Evolutionary conservation across 2,113 vertebrate genomes (phyloP), one percentile per base, ranked within the genome.

Genomic region (Daphoenositta chrysoptera): DNA sequence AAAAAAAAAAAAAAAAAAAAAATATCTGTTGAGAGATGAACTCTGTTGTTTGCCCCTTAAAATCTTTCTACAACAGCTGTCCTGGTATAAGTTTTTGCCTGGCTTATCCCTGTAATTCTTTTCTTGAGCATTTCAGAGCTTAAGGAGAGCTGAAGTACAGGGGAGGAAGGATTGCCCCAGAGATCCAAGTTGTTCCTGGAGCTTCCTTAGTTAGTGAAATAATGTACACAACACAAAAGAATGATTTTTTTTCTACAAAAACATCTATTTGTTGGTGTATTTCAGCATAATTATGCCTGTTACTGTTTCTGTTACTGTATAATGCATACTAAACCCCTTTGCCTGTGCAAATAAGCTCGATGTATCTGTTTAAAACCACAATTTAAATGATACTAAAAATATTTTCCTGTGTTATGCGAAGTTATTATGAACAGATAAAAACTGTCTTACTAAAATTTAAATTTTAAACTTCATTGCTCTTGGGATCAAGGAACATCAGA

Each of bases 81-180:
- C 72, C 47, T 57, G 87, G 11, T 94, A 91, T 92, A 66, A 73
- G 45, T 81, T 95, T 92, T 75, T 90, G 26, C n/a, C 18, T 48
- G 26, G 19, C 7, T 96, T 92, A 87, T 82, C 60, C 23, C 27
- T 71, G 35, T 90, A 89, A 90, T 95, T 89, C 73, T 75, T 94
- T 94, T 84, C 44, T 42, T 81, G 61, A 94, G 60, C 31, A 71
- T 82, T 80, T 42, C 60, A 75, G 31, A 23, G 47, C 15, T 92
- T 89, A 89, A 54, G 69, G 13, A 93, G 15, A 56, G 15, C 24
- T 48, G 12, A 40, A 87, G 17, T 17, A 40, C 4, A 19, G 22
- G 24, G 39, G 22, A 63, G 7, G 6, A 72, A 21, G 15, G 50
- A 35, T 37, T 92, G n/a, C 23, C 42, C 66, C 15, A 50, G 76